Conservation (phyloP, 2,888 invertebrate genomes). For the Apamea crenata region DNA sequence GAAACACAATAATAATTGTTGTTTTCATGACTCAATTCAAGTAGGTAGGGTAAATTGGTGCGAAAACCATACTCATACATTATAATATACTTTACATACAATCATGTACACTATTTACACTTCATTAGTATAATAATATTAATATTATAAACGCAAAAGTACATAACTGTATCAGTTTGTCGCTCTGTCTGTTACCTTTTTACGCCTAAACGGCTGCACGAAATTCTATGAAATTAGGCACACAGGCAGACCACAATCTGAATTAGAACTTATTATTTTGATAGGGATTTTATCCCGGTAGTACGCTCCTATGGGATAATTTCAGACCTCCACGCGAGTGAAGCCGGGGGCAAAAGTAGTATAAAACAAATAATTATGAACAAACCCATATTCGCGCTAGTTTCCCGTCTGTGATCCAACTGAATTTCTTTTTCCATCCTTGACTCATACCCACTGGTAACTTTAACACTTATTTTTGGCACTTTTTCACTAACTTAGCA, state of each 20-base stretch:
- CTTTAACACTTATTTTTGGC: conserved; percentile 56
- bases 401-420: conserved; percentile 81
- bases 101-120: not conserved
- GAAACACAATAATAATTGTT: not conserved
- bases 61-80: not conserved
- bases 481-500: conserved; percentile 56
- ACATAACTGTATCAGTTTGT: not conserved
- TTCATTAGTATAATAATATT: not conserved
- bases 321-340: not conserved
- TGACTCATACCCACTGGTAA: conserved; percentile 78
- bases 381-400: conserved; percentile 84
- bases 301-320: not conserved
- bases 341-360: not conserved
- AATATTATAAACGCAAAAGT: not conserved
- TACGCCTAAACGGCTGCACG: not conserved
- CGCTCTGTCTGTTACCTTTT: not conserved
- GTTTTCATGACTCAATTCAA: conserved; percentile 1
- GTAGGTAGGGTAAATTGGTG: not conserved
- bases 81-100: not conserved
- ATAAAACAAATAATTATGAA: conserved; percentile 48
- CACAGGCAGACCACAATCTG: not conserved
- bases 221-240: not conserved
- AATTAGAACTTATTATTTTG: not conserved
- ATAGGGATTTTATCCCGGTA: not conserved
- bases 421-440: conserved; percentile 82